Conservation (phyloP, 1,140 invertebrate species). For the Drosophila rhopaloa region DNA sequence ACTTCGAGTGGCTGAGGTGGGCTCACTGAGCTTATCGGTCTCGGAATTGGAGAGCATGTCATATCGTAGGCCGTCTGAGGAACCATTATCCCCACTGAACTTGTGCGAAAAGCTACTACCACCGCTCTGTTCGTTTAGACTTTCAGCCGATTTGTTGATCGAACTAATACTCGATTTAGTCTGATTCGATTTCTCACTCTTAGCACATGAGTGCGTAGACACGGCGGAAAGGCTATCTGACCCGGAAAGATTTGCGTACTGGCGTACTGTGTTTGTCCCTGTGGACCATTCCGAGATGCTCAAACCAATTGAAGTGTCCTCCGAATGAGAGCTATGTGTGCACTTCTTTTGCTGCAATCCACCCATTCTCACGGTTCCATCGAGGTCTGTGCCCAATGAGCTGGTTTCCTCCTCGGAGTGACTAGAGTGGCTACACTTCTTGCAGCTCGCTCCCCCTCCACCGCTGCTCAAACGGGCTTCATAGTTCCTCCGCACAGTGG, state of each 20-base stretch:
- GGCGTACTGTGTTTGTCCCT: slow-evolving; percentile 91
- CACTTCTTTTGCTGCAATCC: slow-evolving; percentile 90
- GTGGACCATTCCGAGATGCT: slow-evolving; percentile 94
- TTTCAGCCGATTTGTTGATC: slow-evolving; percentile 84
- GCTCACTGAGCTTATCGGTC: slow-evolving; percentile 84
- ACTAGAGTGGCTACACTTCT: slow-evolving; percentile 87
- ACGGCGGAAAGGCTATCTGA: slow-evolving; percentile 87
- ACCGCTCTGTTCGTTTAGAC: slow-evolving; percentile 79
- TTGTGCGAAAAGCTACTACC: slow-evolving; percentile 80
- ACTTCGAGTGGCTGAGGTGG: slow-evolving; percentile 87
- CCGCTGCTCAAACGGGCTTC: slow-evolving; percentile 82
- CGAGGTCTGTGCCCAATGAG: slow-evolving; percentile 89
- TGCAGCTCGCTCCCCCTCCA: slow-evolving; percentile 84
- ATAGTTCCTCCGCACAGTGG: slow-evolving; percentile 76
- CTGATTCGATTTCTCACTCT: slow-evolving; percentile 88
- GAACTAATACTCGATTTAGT: slow-evolving; percentile 85
- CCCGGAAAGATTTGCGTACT: slow-evolving; percentile 89
- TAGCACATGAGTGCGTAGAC: slow-evolving; percentile 86
- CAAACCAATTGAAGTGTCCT: slow-evolving; percentile 92
- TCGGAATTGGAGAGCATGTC: slow-evolving; percentile 87
- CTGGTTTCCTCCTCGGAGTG: slow-evolving; percentile 89
- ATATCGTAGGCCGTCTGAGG: slow-evolving; percentile 84
- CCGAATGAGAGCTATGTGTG: slow-evolving; percentile 91
- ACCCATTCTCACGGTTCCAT: slow-evolving; percentile 91
- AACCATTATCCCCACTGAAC: slow-evolving; percentile 82